Base-by-base conservation (phyloP, 2,888 invertebrate species). In the Lamproptera curius region DNA sequence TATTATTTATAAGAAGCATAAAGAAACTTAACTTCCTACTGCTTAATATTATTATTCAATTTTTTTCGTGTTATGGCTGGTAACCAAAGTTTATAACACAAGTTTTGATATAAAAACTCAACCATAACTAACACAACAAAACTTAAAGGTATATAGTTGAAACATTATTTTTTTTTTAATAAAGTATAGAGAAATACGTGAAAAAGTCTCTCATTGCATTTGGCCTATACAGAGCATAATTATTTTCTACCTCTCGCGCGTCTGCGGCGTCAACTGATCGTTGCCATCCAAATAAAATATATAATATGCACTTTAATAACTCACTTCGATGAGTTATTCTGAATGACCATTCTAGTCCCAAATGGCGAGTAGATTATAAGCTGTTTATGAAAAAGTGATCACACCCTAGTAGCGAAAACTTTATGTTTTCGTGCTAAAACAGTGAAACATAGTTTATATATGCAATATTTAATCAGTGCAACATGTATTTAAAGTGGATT, bases 401-500 rank as follows among this genome's bases (percentile, higher is more conserved):
- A 23, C 8, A 6, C 23, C 23, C 23, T 23, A 23, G 5, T 8
- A 17, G 26, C 16, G 14, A 34, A 41, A 48, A 43, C 13, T n/a
- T n/a, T n/a, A 14, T 8, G 15, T 37, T 37, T 47, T 26, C 36
- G 31, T 36, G 28, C 10, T 5, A 10, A 28, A 28, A 10, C 6
- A 28, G 4, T 23, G 8, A 23, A 23, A 23, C 4, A 23, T 8
- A 23, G 8, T 6, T 23, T 6, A 23, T 6, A 23, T 23, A 28
- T 28, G 6, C 2, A 49, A 49, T 38, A 58, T 59, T 51, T 53
- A 46, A 53, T 57, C 57, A 42, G 57, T 59, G 53, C 23, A 73
- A 63, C 56, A 82, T 83, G 83, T 70, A 68, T 53, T 17, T 62
- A 11, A 75, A 73, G 63, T 72, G 72, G 61, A 57, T 78, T 53